Conservation (phyloP, 2,113 vertebrate species). For the Ellobius talpinus region DNA sequence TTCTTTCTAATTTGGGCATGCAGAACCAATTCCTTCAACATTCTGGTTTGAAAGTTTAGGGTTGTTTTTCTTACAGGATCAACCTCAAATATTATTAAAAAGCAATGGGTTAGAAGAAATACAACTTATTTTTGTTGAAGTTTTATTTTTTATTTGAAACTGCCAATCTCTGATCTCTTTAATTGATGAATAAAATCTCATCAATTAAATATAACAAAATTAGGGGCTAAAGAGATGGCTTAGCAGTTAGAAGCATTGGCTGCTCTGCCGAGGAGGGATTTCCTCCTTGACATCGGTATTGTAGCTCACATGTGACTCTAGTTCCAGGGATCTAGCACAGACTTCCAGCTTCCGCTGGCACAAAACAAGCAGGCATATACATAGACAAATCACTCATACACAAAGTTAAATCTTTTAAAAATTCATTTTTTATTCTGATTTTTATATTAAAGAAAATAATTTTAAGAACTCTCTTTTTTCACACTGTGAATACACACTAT, state of each 20-base stretch:
- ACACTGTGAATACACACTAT: background rate
- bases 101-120: background rate
- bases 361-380: background rate
- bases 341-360: background rate
- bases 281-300: background rate
- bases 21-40: background rate
- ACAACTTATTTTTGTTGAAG: background rate
- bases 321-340: too few species aligned
- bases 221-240: background rate
- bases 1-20: background rate
- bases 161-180: background rate
- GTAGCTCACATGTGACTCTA: background rate
- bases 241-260: background rate
- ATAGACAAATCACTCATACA: background rate
- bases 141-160: slow-evolving; percentile 38
- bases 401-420: background rate
- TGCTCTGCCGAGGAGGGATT: background rate
- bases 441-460: background rate
- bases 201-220: background rate
- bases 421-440: background rate
- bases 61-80: slow-evolving; percentile 11
- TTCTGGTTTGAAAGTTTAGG: slow-evolving; percentile 1
- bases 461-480: background rate
- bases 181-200: background rate
- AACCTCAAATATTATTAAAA: slow-evolving; percentile 48